Evolutionary conservation across 1,140 invertebrate species (phyloP).

Genomic region (Antheraea mylitta): DNA sequence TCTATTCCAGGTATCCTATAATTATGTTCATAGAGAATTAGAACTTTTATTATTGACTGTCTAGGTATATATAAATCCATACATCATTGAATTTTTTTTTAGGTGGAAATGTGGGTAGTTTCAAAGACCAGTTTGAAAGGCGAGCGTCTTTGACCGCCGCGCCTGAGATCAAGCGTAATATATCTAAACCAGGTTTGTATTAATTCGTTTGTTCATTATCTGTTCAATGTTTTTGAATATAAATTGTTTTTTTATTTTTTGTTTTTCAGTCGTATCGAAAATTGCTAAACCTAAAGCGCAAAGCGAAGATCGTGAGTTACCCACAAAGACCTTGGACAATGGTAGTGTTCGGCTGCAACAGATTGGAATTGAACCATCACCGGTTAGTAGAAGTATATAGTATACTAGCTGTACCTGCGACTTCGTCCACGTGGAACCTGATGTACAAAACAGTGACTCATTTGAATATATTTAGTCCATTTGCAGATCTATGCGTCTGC

Average conservation of each 20-base stretch:
- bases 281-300: constrained; percentile 73
- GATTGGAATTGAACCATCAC: constrained; percentile 76
- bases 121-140: constrained; percentile 90
- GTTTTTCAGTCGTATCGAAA: constrained; percentile 56
- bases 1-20: constrained; percentile 82
- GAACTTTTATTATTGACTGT: background rate
- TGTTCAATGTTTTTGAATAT: background rate
- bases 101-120: constrained; percentile 89
- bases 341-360: constrained; percentile 67
- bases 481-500: too few species aligned
- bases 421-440: too few species aligned
- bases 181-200: constrained; percentile 56
- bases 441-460: too few species aligned
- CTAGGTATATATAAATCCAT: background rate
- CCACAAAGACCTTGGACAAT: constrained; percentile 46
- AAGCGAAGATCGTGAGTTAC: constrained; percentile 72
- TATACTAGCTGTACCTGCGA: too few species aligned
- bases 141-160: constrained; percentile 83
- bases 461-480: too few species aligned
- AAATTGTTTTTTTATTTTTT: background rate
- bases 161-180: constrained; percentile 59
- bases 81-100: background rate
- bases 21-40: background rate
- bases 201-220: background rate
- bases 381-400: constrained; percentile 39